phyloP scores from a whole-genome alignment of 2,888 invertebrate species.

The Atethmia centrago region DNA sequence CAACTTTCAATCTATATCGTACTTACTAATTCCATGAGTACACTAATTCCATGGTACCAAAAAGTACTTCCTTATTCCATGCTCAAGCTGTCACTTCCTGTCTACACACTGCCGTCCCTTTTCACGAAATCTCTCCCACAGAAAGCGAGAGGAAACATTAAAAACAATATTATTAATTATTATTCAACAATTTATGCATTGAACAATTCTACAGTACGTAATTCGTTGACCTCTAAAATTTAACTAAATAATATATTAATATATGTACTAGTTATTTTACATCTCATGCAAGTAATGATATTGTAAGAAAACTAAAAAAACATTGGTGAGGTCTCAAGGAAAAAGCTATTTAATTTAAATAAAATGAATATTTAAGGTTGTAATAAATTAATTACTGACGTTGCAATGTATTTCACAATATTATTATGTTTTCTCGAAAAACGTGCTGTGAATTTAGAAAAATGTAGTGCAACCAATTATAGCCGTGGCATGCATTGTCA shows the following conservation, averaged over 20 bases:
- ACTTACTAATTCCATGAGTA: no score
- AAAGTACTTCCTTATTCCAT: no score
- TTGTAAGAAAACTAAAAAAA: not conserved
- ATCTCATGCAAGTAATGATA: not conserved
- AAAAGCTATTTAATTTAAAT: conserved; percentile 25
- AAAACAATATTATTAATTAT: no score
- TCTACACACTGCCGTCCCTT: no score
- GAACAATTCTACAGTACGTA: not conserved
- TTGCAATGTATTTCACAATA: conserved; percentile 25
- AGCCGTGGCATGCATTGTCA: conserved; percentile 5
- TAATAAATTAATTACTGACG: not conserved
- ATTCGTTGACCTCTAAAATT: conserved; percentile 1
- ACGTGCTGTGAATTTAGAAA: not conserved
- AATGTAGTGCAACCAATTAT: not conserved
- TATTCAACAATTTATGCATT: not conserved
- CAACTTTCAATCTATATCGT: no score
- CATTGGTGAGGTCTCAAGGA: conserved; percentile 22
- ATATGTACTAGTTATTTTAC: not conserved
- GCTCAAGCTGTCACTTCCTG: no score
- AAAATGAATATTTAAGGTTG: not conserved
- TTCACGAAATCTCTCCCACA: no score
- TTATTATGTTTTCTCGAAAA: not conserved
- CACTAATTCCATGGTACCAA: no score
- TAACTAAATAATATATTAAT: no score
- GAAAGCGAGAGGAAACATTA: no score